Base-by-base conservation (phyloP, 2,888 invertebrate species). In the Macrophya alboannulata region DNA sequence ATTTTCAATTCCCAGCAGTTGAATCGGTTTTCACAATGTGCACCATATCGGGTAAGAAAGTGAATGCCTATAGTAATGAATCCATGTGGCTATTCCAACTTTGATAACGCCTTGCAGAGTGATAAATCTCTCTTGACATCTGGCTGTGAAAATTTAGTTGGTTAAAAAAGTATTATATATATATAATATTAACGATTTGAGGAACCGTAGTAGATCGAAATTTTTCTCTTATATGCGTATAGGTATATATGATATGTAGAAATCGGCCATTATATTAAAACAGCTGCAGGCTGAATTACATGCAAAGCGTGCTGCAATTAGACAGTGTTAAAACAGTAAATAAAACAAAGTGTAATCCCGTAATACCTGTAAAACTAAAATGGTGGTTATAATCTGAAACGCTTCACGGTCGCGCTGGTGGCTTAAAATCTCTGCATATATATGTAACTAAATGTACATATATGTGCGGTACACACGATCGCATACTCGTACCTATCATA, bases 331-430 rank as follows among this genome's bases (percentile, higher is more conserved):
- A 74, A 45, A 74, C 37, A 17, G 15, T 8, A 37, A 68, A 68
- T 68, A 68, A 37, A 68, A 37, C 68, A 68, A 68, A 68, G 17
- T 65, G 65, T 31, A 65, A 65, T 37, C 65, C 4, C 10, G 31
- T 37, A 65, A 3, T 55, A 55, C 17, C 1, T 62, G 59, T 37
- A 17, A 51, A 62, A 81, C 81, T 43, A 81, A 81, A 81, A 59
- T 81, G 59, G 81, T 81, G 81, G 81, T 15, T 81, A 62, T 51
- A 43, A 81, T 81, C n/a, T 43, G 59, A 81, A 81, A 81, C 62
- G 62, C 43, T 81, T 59, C 62, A 81, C 37, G 43, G 43, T 43
- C 81, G 40, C 17, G 15, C 31, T 55, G 40, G 81, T 51, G 43
- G 81, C 40, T 55, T 48, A 17, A 77, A 77, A 77, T 77, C 21